Percentiles rank a stretch among this genome's conserved stretches.
phyloP scores from a whole-genome alignment of 2,888 invertebrate species.

The Dilophus febrilis region DNA sequence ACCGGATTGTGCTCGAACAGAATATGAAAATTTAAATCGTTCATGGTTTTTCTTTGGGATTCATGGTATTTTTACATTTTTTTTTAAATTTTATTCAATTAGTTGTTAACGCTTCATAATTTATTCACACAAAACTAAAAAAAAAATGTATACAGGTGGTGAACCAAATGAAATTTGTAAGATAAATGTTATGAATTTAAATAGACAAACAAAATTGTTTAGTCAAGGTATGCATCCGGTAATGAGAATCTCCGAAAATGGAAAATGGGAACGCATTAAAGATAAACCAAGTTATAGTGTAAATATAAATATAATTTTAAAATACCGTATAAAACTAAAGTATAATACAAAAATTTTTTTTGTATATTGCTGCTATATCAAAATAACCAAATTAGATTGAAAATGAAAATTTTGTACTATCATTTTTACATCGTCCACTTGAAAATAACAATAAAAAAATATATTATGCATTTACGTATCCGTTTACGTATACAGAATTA shows the following conservation, averaged over 20 bases:
- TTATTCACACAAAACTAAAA: slow-evolving; percentile 1
- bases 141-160: slow-evolving; percentile 22
- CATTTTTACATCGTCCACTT: slow-evolving; percentile 51
- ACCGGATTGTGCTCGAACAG: slow-evolving; percentile 75
- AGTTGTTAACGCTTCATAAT: background rate
- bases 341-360: background rate
- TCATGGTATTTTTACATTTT: slow-evolving; percentile 27
- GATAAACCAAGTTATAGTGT: slow-evolving; percentile 65
- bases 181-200: slow-evolving; percentile 72
- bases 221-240: slow-evolving; percentile 83
- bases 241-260: slow-evolving; percentile 54
- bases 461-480: slow-evolving; percentile 84
- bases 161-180: slow-evolving; percentile 43
- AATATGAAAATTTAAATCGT: slow-evolving; percentile 74
- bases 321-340: background rate
- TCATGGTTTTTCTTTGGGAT: slow-evolving; percentile 90
- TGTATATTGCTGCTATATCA: background rate
- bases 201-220: slow-evolving; percentile 79
- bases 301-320: slow-evolving; percentile 19
- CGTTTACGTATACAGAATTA: slow-evolving; percentile 69
- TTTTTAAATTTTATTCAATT: slow-evolving; percentile 3
- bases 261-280: slow-evolving; percentile 68
- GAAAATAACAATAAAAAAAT: slow-evolving; percentile 55
- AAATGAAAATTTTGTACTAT: slow-evolving; percentile 55
- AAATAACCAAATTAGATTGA: slow-evolving; percentile 31